Conservation (phyloP, 2,888 invertebrate genomes). For the Acrobasis consociella region DNA sequence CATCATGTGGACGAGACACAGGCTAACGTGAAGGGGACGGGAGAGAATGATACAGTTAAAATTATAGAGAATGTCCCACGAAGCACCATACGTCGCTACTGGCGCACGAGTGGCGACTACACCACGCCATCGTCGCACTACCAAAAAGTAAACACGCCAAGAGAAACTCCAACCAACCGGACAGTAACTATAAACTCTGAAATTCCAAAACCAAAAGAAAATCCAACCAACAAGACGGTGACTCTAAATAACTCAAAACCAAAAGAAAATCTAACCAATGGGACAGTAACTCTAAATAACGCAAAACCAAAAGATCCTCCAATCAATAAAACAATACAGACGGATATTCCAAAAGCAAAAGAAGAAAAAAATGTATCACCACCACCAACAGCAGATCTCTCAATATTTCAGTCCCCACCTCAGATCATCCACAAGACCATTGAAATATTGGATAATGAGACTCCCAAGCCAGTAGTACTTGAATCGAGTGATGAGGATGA, state of each 20-base stretch:
- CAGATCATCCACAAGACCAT: constrained; percentile 57
- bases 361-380: constrained; percentile 47
- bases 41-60: constrained; percentile 44
- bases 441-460: constrained; percentile 63
- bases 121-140: constrained; percentile 38
- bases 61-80: constrained; percentile 52
- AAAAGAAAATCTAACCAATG: constrained; percentile 34
- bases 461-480: constrained; percentile 48
- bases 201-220: constrained; percentile 48
- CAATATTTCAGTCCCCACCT: constrained; percentile 62
- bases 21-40: constrained; percentile 47
- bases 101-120: constrained; percentile 58
- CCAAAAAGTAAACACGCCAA: constrained; percentile 55
- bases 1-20: constrained; percentile 72
- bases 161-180: constrained; percentile 37
- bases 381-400: constrained; percentile 48
- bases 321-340: constrained; percentile 31
- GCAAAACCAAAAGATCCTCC: constrained; percentile 39
- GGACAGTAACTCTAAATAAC: constrained; percentile 38
- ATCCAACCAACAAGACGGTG: constrained; percentile 21
- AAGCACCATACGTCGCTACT: constrained; percentile 67
- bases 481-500: constrained; percentile 77
- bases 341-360: constrained; percentile 49
- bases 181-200: constrained; percentile 24
- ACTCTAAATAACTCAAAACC: constrained; percentile 42